phyloP scores from a whole-genome alignment of 64 coral and sea anemone species.

The Actinia tenebrosa region DNA sequence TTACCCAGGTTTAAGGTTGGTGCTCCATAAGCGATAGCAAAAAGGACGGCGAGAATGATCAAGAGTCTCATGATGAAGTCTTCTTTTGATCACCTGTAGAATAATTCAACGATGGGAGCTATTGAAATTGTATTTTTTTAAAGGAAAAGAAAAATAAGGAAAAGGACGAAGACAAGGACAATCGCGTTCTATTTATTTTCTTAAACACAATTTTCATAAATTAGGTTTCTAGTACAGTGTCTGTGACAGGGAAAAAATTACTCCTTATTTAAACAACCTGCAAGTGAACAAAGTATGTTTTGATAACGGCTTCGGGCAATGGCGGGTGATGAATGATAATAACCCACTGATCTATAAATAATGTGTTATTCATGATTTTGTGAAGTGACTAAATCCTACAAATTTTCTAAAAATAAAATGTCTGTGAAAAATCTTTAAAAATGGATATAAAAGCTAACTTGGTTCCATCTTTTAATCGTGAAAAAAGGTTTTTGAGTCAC shows the following conservation, averaged over 20 bases:
- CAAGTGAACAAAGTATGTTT: not conserved
- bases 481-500: too few species aligned
- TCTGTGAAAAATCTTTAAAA: too few species aligned
- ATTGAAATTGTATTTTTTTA: too few species aligned
- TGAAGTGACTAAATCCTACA: not conserved
- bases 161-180: not conserved
- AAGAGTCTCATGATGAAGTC: not conserved
- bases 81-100: not conserved
- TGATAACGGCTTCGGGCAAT: not conserved
- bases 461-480: too few species aligned
- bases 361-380: not conserved
- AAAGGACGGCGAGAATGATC: not conserved
- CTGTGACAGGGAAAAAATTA: not conserved
- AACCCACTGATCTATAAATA: not conserved
- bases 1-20: not conserved
- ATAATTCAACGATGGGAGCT: not conserved
- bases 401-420: too few species aligned
- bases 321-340: not conserved
- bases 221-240: too few species aligned
- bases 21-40: constrained; percentile 10
- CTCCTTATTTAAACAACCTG: not conserved
- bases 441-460: too few species aligned
- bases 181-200: too few species aligned
- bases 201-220: too few species aligned
- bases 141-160: not conserved